phyloP scores from a whole-genome alignment of 35 echinoderm and acorn worm species.

The Lytechinus pictus region DNA sequence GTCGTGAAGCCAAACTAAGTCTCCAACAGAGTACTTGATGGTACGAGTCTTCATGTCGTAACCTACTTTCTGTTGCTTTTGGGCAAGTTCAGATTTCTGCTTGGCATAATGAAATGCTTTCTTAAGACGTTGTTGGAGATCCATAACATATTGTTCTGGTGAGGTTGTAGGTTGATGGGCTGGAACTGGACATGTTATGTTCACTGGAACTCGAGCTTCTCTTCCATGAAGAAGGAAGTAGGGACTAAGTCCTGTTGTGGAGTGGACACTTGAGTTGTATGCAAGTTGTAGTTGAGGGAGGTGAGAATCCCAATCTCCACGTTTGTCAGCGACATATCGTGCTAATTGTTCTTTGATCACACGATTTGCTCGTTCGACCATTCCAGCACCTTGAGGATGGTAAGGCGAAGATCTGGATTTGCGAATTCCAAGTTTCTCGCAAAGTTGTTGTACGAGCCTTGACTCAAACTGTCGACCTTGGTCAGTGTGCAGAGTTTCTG shows the following conservation, averaged over 20 bases:
- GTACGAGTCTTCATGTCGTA: neutral
- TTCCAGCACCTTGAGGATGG: conserved; percentile 51
- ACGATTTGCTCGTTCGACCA: conserved; percentile 41
- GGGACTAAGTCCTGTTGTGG: conserved; percentile 1
- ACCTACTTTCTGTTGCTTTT: neutral
- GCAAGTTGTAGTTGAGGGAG: conserved; percentile 28
- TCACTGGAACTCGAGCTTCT: conserved; percentile 28
- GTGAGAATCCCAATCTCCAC: conserved; percentile 31
- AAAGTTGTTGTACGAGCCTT: conserved; percentile 31
- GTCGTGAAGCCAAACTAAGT: conserved; percentile 28
- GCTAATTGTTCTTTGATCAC: conserved; percentile 34
- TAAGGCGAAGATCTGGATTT: conserved; percentile 55
- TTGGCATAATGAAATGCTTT: neutral
- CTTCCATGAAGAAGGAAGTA: conserved; percentile 24
- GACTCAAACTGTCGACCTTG: conserved; percentile 59
- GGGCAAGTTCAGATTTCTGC: neutral
- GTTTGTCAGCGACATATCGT: neutral
- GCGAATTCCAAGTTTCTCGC: conserved; percentile 20
- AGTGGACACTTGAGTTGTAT: conserved; percentile 14
- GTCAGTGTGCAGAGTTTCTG: conserved; percentile 45
- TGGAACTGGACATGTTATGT: conserved; percentile 9
- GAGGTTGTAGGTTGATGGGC: neutral
- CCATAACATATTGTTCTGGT: neutral
- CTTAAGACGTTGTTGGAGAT: conserved; percentile 14
- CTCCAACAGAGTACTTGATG: neutral